These are phyloP conservation scores for Mormyrus proboscirostris DNA, from an alignment of 2,797 vertebrate genomes.

Conservation along the genomic window DNA sequence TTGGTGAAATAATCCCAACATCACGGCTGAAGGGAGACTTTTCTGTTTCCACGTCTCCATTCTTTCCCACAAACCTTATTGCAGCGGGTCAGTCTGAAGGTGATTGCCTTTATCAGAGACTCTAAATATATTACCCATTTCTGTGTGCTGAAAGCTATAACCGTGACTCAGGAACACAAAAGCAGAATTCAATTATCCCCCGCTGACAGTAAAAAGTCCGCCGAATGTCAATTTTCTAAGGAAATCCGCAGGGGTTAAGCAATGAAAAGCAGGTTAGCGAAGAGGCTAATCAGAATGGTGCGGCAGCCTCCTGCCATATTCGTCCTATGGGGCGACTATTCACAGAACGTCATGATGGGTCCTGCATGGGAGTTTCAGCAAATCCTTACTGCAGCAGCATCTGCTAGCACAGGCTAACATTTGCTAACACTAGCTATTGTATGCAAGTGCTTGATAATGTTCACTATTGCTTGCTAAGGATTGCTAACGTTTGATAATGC, in stretches of 20 bases:
- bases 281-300: not conserved
- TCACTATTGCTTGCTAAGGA: not conserved
- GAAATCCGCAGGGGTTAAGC: slow-evolving; percentile 13
- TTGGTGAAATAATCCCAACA: not conserved
- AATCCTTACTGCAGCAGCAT: not conserved
- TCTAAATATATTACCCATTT: slow-evolving; percentile 25
- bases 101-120: slow-evolving; percentile 29
- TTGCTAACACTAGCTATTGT: not conserved
- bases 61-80: slow-evolving; percentile 23
- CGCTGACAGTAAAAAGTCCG: slow-evolving; percentile 19
- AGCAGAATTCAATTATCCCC: slow-evolving; percentile 31
- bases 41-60: not conserved
- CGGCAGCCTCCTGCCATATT: not conserved
- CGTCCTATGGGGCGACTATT: not conserved
- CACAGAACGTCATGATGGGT: not conserved
- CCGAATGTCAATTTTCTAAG: slow-evolving; percentile 20
- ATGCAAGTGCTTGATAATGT: not conserved
- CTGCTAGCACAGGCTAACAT: not conserved
- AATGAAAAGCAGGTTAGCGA: slow-evolving; percentile 10
- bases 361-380: too few species aligned
- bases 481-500: not conserved
- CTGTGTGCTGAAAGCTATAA: slow-evolving; percentile 24
- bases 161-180: slow-evolving; percentile 28
- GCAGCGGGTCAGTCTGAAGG: slow-evolving; percentile 16
- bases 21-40: not conserved